Percentiles rank a stretch among this genome's conserved stretches.
These are phyloP conservation scores for Drosophila paracracens DNA, from an alignment of 2,888 invertebrate genomes.

Conservation along the genomic window DNA sequence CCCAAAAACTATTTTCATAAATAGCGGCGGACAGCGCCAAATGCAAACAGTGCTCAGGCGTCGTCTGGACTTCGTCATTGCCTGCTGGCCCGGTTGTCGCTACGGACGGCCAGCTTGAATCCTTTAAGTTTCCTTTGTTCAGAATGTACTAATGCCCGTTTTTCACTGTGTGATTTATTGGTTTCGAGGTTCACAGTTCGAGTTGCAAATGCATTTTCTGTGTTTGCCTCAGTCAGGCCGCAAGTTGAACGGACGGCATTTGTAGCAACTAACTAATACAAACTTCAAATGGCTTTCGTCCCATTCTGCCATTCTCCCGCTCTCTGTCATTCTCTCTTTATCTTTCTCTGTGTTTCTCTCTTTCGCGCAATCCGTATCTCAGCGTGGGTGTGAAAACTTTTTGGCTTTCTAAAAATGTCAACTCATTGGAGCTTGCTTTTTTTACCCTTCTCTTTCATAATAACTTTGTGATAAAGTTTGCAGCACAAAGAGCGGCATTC, in stretches of 20 bases:
- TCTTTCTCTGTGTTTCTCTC: constrained; percentile 7
- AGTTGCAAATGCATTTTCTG: constrained; percentile 81
- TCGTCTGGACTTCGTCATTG: constrained; percentile 61
- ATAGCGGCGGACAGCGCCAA: constrained; percentile 67
- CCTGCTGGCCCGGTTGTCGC: constrained; percentile 30
- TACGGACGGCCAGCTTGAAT: constrained; percentile 62
- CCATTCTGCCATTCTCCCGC: constrained; percentile 29
- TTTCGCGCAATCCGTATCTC: constrained; percentile 11
- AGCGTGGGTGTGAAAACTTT: constrained; percentile 57
- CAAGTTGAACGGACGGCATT: constrained; percentile 26
- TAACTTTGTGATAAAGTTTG: constrained; percentile 63
- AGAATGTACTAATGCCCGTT: constrained; percentile 78
- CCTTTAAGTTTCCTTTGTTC: constrained; percentile 78
- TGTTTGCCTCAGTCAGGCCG: constrained; percentile 53
- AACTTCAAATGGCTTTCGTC: constrained; percentile 68
- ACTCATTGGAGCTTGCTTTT: constrained; percentile 57
- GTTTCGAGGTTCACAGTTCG: constrained; percentile 80
- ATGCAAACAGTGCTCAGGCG: constrained; percentile 59
- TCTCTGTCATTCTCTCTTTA: neutral
- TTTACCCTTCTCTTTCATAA: constrained; percentile 48
- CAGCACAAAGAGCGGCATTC: constrained; percentile 39
- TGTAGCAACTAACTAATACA: constrained; percentile 60
- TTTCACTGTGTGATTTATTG: constrained; percentile 82
- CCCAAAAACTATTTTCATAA: constrained; percentile 76
- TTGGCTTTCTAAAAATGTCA: constrained; percentile 71